A percentile compares a stretch with the other conserved stretches of the same genome.
These are phyloP conservation scores for Alectura lathami DNA, from an alignment of 2,113 vertebrate genomes.

Conservation along the genomic window DNA sequence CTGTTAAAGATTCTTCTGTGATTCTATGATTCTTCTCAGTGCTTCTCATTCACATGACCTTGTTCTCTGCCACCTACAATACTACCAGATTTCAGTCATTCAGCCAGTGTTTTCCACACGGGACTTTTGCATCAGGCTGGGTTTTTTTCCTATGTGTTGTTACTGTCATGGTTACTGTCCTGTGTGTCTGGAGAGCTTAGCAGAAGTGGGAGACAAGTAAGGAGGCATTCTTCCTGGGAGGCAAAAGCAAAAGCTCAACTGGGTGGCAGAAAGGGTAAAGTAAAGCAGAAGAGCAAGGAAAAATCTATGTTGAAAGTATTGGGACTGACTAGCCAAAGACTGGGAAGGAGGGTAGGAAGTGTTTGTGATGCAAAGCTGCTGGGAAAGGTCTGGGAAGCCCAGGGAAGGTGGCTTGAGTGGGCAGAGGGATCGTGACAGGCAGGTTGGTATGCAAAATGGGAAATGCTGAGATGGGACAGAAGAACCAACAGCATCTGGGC, in stretches of 20 bases:
- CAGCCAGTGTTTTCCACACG: neutral
- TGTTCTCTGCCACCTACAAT: neutral
- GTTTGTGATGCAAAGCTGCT: neutral
- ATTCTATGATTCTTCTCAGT: too few species aligned
- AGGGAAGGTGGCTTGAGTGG: neutral
- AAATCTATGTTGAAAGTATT: neutral
- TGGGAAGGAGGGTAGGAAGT: neutral
- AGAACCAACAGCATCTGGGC: neutral
- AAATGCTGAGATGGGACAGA: neutral
- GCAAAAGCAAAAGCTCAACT: neutral
- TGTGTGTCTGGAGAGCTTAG: neutral
- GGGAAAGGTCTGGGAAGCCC: neutral
- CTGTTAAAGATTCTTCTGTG: too few species aligned
- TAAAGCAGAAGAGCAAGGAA: neutral
- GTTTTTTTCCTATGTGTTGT: neutral
- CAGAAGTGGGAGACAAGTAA: fast-evolving
- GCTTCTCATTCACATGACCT: neutral
- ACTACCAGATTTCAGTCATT: neutral
- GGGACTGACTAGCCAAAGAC: neutral
- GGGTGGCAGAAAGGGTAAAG: neutral
- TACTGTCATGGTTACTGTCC: neutral
- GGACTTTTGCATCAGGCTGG: neutral
- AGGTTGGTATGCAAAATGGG: neutral
- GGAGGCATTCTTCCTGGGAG: neutral
- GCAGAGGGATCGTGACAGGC: neutral